Evolutionary conservation across 1,140 invertebrate genomes (phyloP).

Genomic region (Pemphigus obesinymphae): DNA sequence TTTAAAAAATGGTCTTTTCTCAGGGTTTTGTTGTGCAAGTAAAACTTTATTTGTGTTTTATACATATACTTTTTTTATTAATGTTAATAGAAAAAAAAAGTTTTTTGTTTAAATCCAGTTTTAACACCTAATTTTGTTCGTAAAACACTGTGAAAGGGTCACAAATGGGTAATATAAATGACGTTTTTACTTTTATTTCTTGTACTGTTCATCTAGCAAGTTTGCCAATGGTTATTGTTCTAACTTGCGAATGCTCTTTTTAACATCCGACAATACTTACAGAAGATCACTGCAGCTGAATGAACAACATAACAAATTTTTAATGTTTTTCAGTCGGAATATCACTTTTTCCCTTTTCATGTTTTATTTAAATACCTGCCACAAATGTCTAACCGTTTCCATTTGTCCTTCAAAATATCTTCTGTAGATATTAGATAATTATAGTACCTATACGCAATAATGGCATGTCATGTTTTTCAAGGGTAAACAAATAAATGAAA

Average conservation of each 20-base stretch:
- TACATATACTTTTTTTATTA: not conserved
- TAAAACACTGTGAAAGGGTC: constrained; percentile 3
- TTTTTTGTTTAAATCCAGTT: constrained; percentile 15
- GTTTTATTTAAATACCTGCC: not conserved
- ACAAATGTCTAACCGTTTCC: not conserved
- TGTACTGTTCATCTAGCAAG: not conserved
- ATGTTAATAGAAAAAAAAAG: constrained; percentile 25
- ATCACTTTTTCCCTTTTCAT: not conserved
- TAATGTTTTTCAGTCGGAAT: not conserved
- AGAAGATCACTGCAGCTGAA: not conserved
- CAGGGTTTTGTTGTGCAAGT: not conserved
- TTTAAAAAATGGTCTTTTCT: not conserved
- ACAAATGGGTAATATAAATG: not conserved
- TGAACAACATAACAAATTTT: not conserved
- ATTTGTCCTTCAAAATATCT: not conserved
- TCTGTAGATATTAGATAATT: too few species aligned
- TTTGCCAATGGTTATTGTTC: not conserved
- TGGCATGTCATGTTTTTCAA: not conserved
- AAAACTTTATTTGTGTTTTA: constrained; percentile 31
- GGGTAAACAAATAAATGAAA: not conserved
- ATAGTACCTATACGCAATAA: too few species aligned
- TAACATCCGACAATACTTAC: not conserved
- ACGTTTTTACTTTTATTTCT: constrained; percentile 4
- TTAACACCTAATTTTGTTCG: constrained; percentile 2
- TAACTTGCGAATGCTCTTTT: not conserved